Evolutionary conservation across 2,113 vertebrate species (phyloP), one percentile per base, ranked within the genome.

Genomic region (Elephantulus edwardii): DNA sequence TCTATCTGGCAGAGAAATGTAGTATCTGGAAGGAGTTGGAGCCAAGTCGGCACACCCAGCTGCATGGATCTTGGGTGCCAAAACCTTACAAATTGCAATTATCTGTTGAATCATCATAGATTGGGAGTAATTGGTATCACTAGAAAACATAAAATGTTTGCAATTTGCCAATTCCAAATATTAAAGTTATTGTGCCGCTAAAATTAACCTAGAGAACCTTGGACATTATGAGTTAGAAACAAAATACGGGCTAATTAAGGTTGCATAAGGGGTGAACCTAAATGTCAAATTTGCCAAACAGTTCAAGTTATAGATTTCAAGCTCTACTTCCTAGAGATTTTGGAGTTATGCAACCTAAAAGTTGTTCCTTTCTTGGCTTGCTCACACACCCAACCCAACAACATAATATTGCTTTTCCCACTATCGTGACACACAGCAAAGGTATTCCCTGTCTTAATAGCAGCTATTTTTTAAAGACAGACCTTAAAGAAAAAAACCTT

Each of bases 121-220:
- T 19, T 71, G 35, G 52, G 71, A 86, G 33, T 83, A 89, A 92
- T 50, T 81, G 56, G 2, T 74, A 86, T 83, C 54, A 66, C 64
- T n/a, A 0, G n/a, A 89, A 90, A 79, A 76, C 64, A 38, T 56
- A 60, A 1, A 42, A 44, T 33, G 44, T 78, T 82, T 89, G 38
- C 44, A 83, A 54, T 64, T 83, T 77, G 68, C 24, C 81, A 94
- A 93, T 74, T 44, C 4, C 28, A 85, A 44, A 75, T 86, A 64
- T 64, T 75, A 83, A 92, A 80, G 40, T 54, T 35, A 72, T 26
- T 16, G 22, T 82, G 17, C 35, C 38, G 78, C 46, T 82, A 35
- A 92, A 89, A 92, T 38, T 84, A 35, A 64, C 54, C 33, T 54
- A 71, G 75, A 14, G 83, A 68, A 83, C 5, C 52, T 40, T 52